Evolutionary conservation across 2,797 vertebrate genomes (phyloP).

Genomic region (Perodicticus potto): DNA sequence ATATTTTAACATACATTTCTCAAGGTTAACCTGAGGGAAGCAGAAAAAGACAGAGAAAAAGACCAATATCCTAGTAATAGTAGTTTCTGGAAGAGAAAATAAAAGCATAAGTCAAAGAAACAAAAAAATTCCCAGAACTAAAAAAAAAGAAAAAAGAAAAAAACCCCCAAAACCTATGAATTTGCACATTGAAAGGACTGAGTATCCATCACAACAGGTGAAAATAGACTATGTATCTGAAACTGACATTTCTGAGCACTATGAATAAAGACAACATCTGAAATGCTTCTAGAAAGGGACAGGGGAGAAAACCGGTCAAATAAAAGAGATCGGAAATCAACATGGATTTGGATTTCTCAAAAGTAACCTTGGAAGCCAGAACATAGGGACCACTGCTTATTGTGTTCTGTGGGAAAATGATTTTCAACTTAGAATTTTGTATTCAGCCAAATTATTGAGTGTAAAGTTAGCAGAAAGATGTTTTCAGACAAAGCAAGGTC

Average conservation of each 20-base stretch:
- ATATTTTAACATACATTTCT: background rate
- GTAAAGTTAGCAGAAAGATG: background rate
- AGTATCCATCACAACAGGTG: background rate
- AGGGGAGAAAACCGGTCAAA: background rate
- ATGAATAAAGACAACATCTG: background rate
- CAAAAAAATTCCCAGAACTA: background rate
- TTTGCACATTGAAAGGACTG: background rate
- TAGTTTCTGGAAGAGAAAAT: constrained; percentile 11
- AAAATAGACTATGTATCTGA: background rate
- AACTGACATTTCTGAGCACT: background rate
- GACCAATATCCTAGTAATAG: background rate
- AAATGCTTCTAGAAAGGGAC: background rate
- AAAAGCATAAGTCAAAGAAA: background rate
- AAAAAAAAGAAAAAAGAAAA: background rate
- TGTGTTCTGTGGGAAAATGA: background rate
- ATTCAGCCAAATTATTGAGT: background rate
- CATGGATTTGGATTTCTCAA: background rate
- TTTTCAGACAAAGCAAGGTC: background rate
- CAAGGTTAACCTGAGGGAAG: background rate
- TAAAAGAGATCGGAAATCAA: background rate
- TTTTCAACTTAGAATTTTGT: constrained; percentile 1
- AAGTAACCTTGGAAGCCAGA: background rate
- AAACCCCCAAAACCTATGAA: background rate
- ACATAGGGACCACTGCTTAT: background rate
- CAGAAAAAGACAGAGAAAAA: background rate